Percentiles rank a stretch among this genome's conserved stretches.
Evolutionary conservation across 1,140 invertebrate species (phyloP).

Genomic region (Rhopalosiphum padi): DNA sequence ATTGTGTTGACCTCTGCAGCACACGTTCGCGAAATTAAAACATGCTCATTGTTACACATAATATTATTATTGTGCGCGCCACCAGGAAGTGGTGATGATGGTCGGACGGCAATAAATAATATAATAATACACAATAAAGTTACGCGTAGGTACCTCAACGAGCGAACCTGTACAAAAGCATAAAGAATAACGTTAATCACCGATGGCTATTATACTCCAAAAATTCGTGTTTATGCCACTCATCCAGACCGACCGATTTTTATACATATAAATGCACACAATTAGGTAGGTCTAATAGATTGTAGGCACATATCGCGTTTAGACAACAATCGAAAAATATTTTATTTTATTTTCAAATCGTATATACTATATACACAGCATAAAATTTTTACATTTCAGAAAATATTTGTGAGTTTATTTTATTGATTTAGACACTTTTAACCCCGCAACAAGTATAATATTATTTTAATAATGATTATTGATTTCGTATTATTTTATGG

Average conservation of each 20-base stretch:
- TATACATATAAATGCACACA: background rate
- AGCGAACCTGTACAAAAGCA: background rate
- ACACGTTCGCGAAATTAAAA: constrained; percentile 10
- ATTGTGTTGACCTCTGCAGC: background rate
- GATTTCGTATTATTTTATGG: background rate
- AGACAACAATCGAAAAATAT: background rate
- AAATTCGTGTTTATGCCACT: background rate
- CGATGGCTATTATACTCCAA: background rate
- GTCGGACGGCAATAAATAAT: background rate
- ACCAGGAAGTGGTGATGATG: background rate
- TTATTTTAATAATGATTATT: background rate
- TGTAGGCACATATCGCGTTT: too few relatives aligned
- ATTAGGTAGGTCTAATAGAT: background rate
- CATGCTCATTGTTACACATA: background rate
- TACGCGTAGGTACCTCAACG: background rate
- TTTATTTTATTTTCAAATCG: background rate
- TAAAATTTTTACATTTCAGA: background rate
- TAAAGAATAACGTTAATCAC: background rate
- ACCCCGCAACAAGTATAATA: background rate
- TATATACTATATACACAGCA: background rate
- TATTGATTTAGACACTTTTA: background rate
- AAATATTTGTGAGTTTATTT: background rate
- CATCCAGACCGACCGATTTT: background rate
- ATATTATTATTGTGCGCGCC: background rate
- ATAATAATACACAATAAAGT: background rate